These are phyloP conservation scores for Euura saliciscinereae DNA, from an alignment of 1,140 invertebrate species.

Conservation along the genomic window DNA sequence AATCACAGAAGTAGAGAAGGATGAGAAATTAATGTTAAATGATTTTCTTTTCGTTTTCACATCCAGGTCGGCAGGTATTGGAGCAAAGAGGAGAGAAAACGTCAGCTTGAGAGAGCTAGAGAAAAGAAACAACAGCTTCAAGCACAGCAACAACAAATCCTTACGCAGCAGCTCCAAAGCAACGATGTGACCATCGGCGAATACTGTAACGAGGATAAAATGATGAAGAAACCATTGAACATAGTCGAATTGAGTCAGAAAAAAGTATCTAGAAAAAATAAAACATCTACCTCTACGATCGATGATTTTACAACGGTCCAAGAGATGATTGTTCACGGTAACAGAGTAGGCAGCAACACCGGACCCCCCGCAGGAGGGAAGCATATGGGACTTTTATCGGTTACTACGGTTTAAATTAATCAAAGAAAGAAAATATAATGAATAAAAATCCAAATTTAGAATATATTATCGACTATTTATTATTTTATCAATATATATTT, in stretches of 20 bases:
- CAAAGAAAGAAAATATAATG: slow-evolving; percentile 3
- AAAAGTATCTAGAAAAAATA: slow-evolving; percentile 52
- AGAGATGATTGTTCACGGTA: slow-evolving; percentile 58
- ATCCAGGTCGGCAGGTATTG: slow-evolving; percentile 75
- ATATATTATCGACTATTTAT: not conserved
- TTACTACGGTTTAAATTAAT: slow-evolving; percentile 59
- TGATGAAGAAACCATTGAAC: slow-evolving; percentile 45
- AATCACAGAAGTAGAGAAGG: no score
- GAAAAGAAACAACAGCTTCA: slow-evolving; percentile 69
- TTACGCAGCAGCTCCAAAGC: slow-evolving; percentile 30
- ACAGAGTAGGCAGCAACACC: slow-evolving; percentile 47
- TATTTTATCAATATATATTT: no score
- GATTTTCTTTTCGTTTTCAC: slow-evolving; percentile 27
- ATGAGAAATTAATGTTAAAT: slow-evolving; percentile 16
- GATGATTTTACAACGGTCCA: slow-evolving; percentile 59
- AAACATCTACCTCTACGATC: slow-evolving; percentile 50
- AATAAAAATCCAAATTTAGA: not conserved
- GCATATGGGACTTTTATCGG: slow-evolving; percentile 60
- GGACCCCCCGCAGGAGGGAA: slow-evolving; percentile 55
- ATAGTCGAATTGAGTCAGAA: slow-evolving; percentile 50
- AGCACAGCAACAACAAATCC: slow-evolving; percentile 46
- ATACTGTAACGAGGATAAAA: slow-evolving; percentile 54
- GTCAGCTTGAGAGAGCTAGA: slow-evolving; percentile 72
- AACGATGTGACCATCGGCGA: slow-evolving; percentile 49
- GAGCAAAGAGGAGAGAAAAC: slow-evolving; percentile 80